These are phyloP conservation scores for Recurvirostra avosetta DNA, from an alignment of 2,113 vertebrate species.

Conservation along the genomic window DNA sequence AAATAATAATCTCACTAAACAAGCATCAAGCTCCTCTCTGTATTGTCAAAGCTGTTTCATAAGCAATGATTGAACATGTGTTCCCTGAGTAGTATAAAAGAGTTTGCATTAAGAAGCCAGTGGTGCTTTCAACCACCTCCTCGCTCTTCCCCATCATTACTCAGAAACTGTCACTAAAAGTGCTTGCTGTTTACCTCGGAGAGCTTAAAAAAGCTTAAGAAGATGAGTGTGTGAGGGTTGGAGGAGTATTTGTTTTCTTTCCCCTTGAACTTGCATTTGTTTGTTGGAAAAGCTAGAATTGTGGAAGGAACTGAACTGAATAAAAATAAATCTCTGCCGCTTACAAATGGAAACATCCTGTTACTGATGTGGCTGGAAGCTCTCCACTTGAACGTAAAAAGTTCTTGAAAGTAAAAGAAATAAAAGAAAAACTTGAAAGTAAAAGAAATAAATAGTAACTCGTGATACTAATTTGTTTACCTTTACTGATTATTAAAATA, in stretches of 20 bases:
- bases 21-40: not conserved
- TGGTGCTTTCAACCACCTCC: not conserved
- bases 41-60: slow-evolving; percentile 1
- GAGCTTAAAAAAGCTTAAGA: slow-evolving; percentile 8
- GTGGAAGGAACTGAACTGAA: not conserved
- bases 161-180: slow-evolving; percentile 4
- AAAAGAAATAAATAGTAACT: not conserved
- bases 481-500: not conserved
- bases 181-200: slow-evolving; percentile 5
- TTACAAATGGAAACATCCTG: not conserved
- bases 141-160: not conserved
- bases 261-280: not conserved
- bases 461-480: not conserved
- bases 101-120: not conserved
- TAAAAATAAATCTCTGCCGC: not conserved
- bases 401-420: not conserved
- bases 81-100: not conserved
- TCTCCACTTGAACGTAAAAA: not conserved
- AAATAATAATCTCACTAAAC: not conserved
- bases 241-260: slow-evolving; percentile 29
- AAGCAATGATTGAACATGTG: not conserved
- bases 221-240: not conserved
- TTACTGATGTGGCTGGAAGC: not conserved
- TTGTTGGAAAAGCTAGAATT: slow-evolving; percentile 2
- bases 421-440: not conserved